Evolutionary conservation across 2,888 invertebrate species (phyloP), one percentile per base, ranked within the genome.

Genomic region (Augochlorella aurata): DNA sequence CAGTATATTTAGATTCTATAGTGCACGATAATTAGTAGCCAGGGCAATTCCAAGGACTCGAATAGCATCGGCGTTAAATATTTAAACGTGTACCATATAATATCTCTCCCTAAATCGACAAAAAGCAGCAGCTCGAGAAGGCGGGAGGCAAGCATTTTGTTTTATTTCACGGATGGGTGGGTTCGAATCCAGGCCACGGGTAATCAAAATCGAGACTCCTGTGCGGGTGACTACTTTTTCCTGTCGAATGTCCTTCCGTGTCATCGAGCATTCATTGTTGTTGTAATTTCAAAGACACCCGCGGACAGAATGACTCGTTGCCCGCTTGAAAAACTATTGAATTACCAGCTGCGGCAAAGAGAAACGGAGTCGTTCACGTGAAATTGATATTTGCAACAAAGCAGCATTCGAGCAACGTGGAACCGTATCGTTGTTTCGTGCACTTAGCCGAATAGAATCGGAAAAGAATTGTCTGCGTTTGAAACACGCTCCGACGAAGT

Each of bases 141-240:
- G 38, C 14, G n/a, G n/a, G n/a, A 8, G 14, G 4, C 50, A 24
- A 18, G 21, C n/a, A 29, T 18, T 65, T 52, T 63, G 24, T 66
- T 52, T 21, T 21, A 47, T 76, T 50, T 44, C 38, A 9, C 47
- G 75, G 63, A 12, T 38, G 24, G 50, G 16, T 44, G 44, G 21
- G n/a, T 50, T 50, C 16, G 18, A 66, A 81, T 50, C 58, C 16
- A 21, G 65, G 29, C 54, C 29, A 65, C 14, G 14, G 10, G 63
- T 69, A 63, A 75, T 78, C 69, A 24, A 18, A 75, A 75, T 68
- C 45, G 21, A 9, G 14, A n/a, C 12, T 18, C 44, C 44, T 7
- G 24, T 7, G 38, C 12, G 12, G 18, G 4, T 44, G n/a, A 38
- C 38, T 3, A 4, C 50, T 38, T 70, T 54, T 44, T 9, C 61